Conservation (phyloP, 2,113 vertebrate genomes). For the Seriola dumerili region DNA sequence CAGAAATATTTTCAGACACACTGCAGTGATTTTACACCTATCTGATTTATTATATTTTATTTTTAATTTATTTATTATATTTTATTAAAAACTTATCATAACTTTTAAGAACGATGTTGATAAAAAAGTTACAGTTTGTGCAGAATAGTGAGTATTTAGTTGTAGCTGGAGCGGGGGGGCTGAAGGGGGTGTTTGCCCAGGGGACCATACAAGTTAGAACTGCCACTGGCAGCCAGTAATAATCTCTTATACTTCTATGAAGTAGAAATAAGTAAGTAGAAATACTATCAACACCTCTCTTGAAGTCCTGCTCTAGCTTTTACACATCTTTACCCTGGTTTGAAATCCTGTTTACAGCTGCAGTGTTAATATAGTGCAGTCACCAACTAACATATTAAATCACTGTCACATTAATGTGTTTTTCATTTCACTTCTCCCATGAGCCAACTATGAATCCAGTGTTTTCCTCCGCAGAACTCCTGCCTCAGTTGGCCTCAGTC, state of each 20-base stretch:
- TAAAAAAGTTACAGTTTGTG: too few relatives aligned
- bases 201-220: too few relatives aligned
- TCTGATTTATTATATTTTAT: too few relatives aligned
- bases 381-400: constrained; percentile 33
- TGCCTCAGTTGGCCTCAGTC: constrained; percentile 43
- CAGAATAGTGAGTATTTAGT: too few relatives aligned
- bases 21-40: too few relatives aligned
- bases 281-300: neutral
- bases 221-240: neutral
- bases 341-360: neutral
- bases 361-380: constrained; percentile 1
- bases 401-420: constrained; percentile 21
- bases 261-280: constrained; percentile 5
- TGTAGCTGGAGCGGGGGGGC: too few relatives aligned
- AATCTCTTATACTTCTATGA: neutral
- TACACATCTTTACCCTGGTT: neutral
- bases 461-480: constrained; percentile 47
- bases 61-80: too few relatives aligned
- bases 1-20: too few relatives aligned
- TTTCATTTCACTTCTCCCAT: constrained; percentile 40
- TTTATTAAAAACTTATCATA: too few relatives aligned
- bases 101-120: too few relatives aligned
- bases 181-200: too few relatives aligned
- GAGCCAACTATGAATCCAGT: constrained; percentile 8
- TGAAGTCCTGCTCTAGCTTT: neutral